Evolutionary conservation across 2,113 vertebrate species (phyloP).

Genomic region (Trogon surrucura): DNA sequence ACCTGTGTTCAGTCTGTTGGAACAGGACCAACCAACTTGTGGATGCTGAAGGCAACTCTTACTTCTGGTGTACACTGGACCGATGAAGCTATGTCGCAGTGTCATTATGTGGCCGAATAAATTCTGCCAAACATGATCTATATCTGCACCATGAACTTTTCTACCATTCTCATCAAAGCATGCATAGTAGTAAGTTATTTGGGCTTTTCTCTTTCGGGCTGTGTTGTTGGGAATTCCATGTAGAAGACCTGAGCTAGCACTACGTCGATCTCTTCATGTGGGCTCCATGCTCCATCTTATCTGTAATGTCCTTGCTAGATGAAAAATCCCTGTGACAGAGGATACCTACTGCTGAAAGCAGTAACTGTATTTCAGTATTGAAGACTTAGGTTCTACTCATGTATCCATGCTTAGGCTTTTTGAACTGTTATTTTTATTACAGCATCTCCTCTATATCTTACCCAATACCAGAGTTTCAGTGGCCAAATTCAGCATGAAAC

Average conservation of each 20-base stretch:
- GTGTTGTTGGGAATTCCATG: background rate
- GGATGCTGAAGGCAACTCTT: background rate
- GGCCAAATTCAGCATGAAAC: background rate
- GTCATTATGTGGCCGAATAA: background rate
- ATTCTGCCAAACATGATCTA: background rate
- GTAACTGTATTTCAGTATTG: background rate
- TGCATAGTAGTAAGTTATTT: background rate
- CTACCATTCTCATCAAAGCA: background rate
- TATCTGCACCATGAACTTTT: background rate
- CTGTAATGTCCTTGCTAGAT: background rate
- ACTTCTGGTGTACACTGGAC: background rate
- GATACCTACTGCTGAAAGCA: background rate
- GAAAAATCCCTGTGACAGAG: background rate
- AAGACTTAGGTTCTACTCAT: background rate
- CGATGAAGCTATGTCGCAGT: background rate
- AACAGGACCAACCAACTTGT: background rate
- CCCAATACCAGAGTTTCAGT: background rate
- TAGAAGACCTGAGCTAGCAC: background rate
- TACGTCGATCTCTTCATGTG: background rate
- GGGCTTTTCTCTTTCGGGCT: background rate
- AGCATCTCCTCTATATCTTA: background rate
- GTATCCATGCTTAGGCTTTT: background rate
- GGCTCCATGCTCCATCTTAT: background rate
- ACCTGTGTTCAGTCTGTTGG: background rate
- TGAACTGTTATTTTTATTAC: background rate